Evolutionary conservation across 2,113 vertebrate genomes (phyloP).

Genomic region (Morone chrysops): DNA sequence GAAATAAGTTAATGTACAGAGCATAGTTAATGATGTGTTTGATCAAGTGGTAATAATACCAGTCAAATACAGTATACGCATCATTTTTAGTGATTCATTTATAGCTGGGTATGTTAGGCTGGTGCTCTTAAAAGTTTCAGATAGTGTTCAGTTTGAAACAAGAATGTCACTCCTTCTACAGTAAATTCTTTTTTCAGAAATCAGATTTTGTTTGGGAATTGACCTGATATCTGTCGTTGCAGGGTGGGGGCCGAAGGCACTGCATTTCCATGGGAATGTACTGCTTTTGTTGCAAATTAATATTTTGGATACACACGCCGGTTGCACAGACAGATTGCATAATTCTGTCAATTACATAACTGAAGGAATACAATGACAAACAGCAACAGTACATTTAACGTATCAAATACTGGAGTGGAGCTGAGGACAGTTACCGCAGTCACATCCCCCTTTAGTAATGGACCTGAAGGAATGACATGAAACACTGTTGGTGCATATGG

Average conservation of each 20-base stretch:
- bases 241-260: slow-evolving; percentile 18
- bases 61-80: slow-evolving; percentile 27
- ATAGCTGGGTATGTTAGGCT: background rate
- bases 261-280: slow-evolving; percentile 58
- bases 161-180: background rate
- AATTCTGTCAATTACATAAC: slow-evolving; percentile 69
- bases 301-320: slow-evolving; percentile 39
- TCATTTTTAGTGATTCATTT: slow-evolving; percentile 8
- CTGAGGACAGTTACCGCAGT: slow-evolving; percentile 53
- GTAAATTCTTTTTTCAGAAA: slow-evolving; percentile 36
- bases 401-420: slow-evolving; percentile 32
- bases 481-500: slow-evolving; percentile 51
- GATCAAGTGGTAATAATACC: slow-evolving; percentile 29
- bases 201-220: slow-evolving; percentile 34
- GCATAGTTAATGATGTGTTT: slow-evolving; percentile 48
- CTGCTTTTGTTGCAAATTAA: slow-evolving; percentile 52
- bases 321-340: slow-evolving; percentile 48
- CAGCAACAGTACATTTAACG: slow-evolving; percentile 38
- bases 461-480: slow-evolving; percentile 47
- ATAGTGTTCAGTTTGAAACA: slow-evolving; percentile 3
- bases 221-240: slow-evolving; percentile 53
- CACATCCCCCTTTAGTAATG: slow-evolving; percentile 60
- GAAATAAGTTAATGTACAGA: slow-evolving; percentile 40
- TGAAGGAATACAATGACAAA: slow-evolving; percentile 44
- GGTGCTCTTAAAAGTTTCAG: slow-evolving; percentile 20